Evolutionary conservation across 2,113 vertebrate genomes (phyloP), one percentile per base, ranked within the genome.

Genomic region (Chionis minor): DNA sequence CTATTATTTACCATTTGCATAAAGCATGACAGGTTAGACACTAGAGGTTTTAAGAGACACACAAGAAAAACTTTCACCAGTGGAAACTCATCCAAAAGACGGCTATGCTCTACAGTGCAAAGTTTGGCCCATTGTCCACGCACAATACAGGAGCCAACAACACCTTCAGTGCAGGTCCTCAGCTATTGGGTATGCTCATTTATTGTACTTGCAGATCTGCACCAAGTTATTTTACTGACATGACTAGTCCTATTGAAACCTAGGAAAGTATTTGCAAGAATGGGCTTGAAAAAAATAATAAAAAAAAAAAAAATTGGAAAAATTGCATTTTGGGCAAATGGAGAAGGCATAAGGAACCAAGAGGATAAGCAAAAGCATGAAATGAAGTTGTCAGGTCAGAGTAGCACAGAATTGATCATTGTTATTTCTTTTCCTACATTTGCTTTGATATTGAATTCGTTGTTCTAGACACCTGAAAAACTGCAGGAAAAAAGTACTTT

Each of bases 111-210:
- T 73, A 23, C 28, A 28, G 8, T 21, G 8, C 27, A 56, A 35
- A 33, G 19, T 44, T 38, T 66, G 4, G 6, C 40, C 33, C 1
- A 2, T 30, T 65, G 27, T 54, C 13, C 44, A 44, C 0, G 0
- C 14, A 38, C 26, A 69, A 2, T 18, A 28, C 9, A 23, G 35
- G 14, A 4, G 1, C 35, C 47, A 81, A 35, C 8, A 26, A 8
- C 65, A 79, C 30, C 18, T 65, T 74, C n/a, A 74, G 0, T 51
- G 19, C 12, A 81, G 9, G 8, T 67, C 35, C 23, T 86, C 20
- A 4, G 12, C 55, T 86, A 35, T 4, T 0, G 1, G 4, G 2
- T 40, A 24, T 30, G 10, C 7, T 33, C 28, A 83, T 35, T 80
- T 72, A 66, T 7, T 62, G 21, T 12, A 30, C 28, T 26, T 80